A percentile compares a stretch with the other conserved stretches of the same genome.
Evolutionary conservation across 2,113 vertebrate genomes (phyloP).

Genomic region (Paratilapia polleni): DNA sequence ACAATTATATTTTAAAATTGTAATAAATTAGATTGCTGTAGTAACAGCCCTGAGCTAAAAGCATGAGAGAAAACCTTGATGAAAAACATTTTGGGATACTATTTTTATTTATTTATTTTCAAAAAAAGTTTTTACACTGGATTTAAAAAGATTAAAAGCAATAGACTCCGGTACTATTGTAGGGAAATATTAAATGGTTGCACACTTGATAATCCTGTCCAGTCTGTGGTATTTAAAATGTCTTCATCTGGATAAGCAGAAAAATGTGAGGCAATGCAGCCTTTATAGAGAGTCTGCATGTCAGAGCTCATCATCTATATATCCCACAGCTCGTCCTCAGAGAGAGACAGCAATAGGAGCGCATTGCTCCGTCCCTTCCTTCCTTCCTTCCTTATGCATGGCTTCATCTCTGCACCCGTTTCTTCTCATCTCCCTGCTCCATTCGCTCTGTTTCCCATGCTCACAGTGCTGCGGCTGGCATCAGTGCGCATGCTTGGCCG

Average conservation of each 20-base stretch:
- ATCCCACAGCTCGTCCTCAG: slow-evolving; percentile 5
- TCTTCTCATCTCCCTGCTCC: slow-evolving; percentile 10
- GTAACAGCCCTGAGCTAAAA: not conserved
- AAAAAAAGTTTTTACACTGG: not conserved
- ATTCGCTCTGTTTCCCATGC: slow-evolving; percentile 5
- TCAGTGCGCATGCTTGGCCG: not conserved
- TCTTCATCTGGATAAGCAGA: slow-evolving; percentile 21
- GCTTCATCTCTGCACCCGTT: slow-evolving; percentile 31
- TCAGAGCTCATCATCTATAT: slow-evolving; percentile 45
- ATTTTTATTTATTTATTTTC: not conserved
- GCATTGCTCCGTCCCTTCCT: not conserved
- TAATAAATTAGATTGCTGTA: not conserved
- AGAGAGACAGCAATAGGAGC: slow-evolving; percentile 13
- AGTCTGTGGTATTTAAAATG: not conserved
- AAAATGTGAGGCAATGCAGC: not conserved
- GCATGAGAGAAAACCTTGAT: not conserved
- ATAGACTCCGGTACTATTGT: not conserved
- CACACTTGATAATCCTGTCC: not conserved
- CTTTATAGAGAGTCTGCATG: slow-evolving; percentile 36
- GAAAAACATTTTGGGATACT: not conserved
- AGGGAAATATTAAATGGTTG: not conserved
- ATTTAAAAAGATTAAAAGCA: not conserved
- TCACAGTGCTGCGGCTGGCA: not conserved
- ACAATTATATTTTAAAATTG: not conserved
- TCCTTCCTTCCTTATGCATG: slow-evolving; percentile 47